Evolutionary conservation across 2,888 invertebrate genomes (phyloP).

Genomic region (Dusona sp.): DNA sequence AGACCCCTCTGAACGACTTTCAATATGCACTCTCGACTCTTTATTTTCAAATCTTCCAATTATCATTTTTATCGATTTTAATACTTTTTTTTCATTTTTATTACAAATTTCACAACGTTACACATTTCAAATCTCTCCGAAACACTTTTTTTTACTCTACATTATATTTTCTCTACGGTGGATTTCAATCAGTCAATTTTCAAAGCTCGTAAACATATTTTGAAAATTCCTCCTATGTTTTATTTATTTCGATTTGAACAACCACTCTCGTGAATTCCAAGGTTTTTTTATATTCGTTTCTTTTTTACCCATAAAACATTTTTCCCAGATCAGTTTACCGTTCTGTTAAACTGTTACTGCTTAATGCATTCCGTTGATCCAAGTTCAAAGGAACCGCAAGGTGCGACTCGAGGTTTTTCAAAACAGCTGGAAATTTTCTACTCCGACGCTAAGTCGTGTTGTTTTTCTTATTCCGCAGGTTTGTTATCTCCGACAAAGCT

Average conservation of each 20-base stretch:
- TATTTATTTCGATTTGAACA: not conserved
- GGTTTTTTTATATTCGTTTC: not conserved
- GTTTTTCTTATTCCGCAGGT: slow-evolving; percentile 50
- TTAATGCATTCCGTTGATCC: not conserved
- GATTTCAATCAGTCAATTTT: not conserved
- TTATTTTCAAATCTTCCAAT: not conserved
- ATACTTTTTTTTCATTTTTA: not conserved
- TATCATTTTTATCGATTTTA: not conserved
- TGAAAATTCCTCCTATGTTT: not conserved
- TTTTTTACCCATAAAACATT: not conserved
- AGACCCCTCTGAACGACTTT: not conserved
- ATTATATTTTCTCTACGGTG: not conserved
- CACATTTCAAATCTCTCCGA: not conserved
- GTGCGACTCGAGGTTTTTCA: not conserved
- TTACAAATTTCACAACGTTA: not conserved
- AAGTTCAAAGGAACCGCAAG: not conserved
- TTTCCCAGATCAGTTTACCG: not conserved
- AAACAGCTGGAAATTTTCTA: not conserved
- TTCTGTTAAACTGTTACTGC: not conserved
- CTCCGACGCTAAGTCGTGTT: not conserved
- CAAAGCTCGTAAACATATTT: not conserved
- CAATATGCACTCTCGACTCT: not conserved
- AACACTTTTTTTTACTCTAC: not conserved
- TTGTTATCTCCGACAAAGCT: slow-evolving; percentile 16
- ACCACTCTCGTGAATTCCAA: not conserved